Evolutionary conservation across 2,888 invertebrate species (phyloP).

Genomic region (Hydroisotoma schaefferi): DNA sequence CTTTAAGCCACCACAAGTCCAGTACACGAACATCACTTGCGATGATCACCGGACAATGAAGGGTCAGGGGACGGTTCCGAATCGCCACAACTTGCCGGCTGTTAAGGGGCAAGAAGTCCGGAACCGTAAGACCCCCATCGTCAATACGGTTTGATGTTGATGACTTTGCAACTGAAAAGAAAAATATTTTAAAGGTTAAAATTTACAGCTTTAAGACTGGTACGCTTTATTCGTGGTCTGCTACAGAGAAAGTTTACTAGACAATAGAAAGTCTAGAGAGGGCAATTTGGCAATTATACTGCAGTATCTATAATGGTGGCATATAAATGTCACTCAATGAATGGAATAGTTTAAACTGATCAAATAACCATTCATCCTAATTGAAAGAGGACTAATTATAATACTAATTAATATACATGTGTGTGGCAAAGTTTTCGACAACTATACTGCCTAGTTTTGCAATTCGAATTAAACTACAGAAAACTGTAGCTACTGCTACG

Average conservation of each 20-base stretch:
- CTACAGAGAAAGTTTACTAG: too few relatives aligned
- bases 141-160: constrained; percentile 37
- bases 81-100: constrained; percentile 35
- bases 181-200: background rate
- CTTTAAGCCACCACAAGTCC: constrained; percentile 45
- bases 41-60: constrained; percentile 39
- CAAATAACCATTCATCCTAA: constrained; percentile 3
- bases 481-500: too few relatives aligned
- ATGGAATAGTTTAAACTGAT: background rate
- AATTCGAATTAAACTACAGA: too few relatives aligned
- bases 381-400: too few relatives aligned
- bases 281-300: too few relatives aligned
- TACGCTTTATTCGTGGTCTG: too few relatives aligned
- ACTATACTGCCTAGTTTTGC: too few relatives aligned
- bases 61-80: constrained; percentile 37
- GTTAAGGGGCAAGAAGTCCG: constrained; percentile 29
- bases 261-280: too few relatives aligned
- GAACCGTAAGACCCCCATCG: constrained; percentile 44
- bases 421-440: too few relatives aligned
- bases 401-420: too few relatives aligned
- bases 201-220: too few relatives aligned
- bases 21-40: constrained; percentile 26
- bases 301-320: too few relatives aligned
- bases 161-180: constrained; percentile 32
- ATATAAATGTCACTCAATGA: constrained; percentile 2